Evolutionary conservation across 2,888 invertebrate genomes (phyloP).

Genomic region (Hypselothyrea guttata): DNA sequence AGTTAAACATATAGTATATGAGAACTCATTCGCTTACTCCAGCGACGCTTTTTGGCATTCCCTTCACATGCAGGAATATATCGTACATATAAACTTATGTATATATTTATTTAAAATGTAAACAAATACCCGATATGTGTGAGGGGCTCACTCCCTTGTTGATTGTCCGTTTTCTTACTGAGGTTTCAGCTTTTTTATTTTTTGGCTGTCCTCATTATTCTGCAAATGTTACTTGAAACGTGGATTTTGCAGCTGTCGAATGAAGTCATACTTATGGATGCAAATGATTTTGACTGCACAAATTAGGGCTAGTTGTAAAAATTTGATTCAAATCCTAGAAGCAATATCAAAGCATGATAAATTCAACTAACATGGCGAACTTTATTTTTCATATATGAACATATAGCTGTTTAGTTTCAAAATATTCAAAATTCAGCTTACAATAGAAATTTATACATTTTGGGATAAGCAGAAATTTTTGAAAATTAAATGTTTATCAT

Average conservation of each 20-base stretch:
- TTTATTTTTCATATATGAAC: no score
- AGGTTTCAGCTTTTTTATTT: conserved; percentile 16
- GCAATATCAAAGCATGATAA: no score
- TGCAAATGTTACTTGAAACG: conserved; percentile 53
- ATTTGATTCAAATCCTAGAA: no score
- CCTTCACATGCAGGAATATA: conserved; percentile 2
- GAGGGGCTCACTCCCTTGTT: conserved; percentile 12
- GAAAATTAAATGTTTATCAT: no score
- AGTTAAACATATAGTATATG: conserved; percentile 26
- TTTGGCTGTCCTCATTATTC: conserved; percentile 12
- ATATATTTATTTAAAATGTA: conserved; percentile 34
- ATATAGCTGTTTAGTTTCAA: no score
- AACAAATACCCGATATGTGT: conserved; percentile 61
- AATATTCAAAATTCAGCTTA: no score
- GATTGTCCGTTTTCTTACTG: conserved; percentile 16
- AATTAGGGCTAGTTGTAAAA: no score
- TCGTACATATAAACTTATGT: background rate
- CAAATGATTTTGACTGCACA: conserved; percentile 4
- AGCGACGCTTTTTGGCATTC: conserved; percentile 9
- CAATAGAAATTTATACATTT: no score
- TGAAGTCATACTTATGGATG: conserved; percentile 53
- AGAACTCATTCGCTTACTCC: no score
- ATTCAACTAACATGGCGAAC: no score
- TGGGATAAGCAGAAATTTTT: no score
- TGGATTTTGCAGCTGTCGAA: conserved; percentile 59